These are phyloP conservation scores for Dromiciops gliroides DNA, from an alignment of 2,113 vertebrate species.

Conservation along the genomic window DNA sequence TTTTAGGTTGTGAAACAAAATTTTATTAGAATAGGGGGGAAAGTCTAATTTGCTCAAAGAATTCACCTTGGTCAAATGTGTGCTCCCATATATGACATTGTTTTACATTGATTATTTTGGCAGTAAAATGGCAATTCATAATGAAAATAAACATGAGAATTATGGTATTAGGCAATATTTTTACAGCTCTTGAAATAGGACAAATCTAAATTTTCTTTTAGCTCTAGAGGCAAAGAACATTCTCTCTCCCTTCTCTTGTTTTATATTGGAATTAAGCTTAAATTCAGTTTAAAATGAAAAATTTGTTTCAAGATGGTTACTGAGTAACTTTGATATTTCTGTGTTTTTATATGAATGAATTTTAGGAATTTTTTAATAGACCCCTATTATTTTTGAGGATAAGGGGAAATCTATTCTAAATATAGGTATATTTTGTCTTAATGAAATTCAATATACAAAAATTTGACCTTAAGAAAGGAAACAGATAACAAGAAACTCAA, in stretches of 20 bases:
- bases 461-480: neutral
- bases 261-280: neutral
- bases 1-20: neutral
- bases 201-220: neutral
- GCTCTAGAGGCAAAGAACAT: neutral
- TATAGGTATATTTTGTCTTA: neutral
- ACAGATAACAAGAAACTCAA: neutral
- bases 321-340: neutral
- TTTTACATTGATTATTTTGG: slow-evolving; percentile 59
- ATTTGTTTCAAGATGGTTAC: neutral
- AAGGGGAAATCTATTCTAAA: neutral
- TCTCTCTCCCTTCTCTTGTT: neutral
- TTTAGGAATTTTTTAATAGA: neutral
- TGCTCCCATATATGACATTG: slow-evolving; percentile 47
- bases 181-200: neutral
- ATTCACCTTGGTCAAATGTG: neutral
- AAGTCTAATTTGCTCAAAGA: neutral
- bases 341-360: neutral
- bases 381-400: neutral
- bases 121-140: slow-evolving; percentile 66
- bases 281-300: neutral
- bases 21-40: neutral
- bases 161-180: neutral
- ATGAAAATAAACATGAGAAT: slow-evolving; percentile 67
- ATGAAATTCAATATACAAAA: neutral